Conservation (phyloP, 2,888 invertebrate species). For the Eilema sororculum region DNA sequence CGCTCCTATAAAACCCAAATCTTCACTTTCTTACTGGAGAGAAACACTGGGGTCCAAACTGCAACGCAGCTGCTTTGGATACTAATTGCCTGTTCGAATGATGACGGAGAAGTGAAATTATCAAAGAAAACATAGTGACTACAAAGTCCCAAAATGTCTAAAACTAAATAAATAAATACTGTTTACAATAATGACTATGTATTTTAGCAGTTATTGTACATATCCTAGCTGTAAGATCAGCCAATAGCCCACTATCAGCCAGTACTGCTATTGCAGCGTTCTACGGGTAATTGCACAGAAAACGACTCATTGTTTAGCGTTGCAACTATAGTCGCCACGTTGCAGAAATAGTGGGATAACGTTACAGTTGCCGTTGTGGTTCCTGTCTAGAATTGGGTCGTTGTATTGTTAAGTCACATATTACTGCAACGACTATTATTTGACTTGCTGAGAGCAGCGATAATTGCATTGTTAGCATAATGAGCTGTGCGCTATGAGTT, state of each 20-base stretch:
- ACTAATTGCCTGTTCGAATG: not conserved
- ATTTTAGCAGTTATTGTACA: conserved; percentile 11
- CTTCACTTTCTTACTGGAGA: not conserved
- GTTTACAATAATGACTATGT: conserved; percentile 4
- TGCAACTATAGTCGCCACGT: conserved; percentile 10
- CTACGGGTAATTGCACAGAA: conserved; percentile 41
- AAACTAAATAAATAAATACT: conserved; percentile 1
- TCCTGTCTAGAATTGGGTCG: not conserved
- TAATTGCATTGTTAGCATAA: not conserved
- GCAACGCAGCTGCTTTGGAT: no score
- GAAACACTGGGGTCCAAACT: not conserved
- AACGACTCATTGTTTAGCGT: conserved; percentile 45
- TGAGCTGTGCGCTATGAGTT: not conserved
- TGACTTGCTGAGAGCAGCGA: not conserved
- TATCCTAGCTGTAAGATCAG: conserved; percentile 19
- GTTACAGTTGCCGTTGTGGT: not conserved
- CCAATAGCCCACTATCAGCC: conserved; percentile 20
- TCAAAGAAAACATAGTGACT: not conserved
- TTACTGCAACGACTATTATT: not conserved
- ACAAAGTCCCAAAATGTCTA: not conserved
- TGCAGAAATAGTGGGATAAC: conserved; percentile 7
- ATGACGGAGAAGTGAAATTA: not conserved
- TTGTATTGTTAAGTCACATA: not conserved
- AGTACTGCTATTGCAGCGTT: conserved; percentile 13
- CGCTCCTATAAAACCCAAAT: not conserved